A percentile compares a stretch with the other conserved stretches of the same genome.
These are phyloP conservation scores for Danionella cerebrum DNA, from an alignment of 2,113 vertebrate species.

Conservation along the genomic window DNA sequence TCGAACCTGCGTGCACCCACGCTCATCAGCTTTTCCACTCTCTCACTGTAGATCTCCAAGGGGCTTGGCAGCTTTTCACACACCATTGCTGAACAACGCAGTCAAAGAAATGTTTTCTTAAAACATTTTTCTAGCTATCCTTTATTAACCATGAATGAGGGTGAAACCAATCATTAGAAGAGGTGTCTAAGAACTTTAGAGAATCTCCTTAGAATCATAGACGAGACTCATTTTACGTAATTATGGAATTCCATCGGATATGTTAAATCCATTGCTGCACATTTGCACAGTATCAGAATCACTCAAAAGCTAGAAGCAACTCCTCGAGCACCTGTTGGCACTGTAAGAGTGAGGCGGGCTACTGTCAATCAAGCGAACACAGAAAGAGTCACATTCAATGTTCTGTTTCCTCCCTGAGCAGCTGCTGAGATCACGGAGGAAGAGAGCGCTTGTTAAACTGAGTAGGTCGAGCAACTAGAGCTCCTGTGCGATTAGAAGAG, in stretches of 20 bases:
- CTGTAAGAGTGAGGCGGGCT: not conserved
- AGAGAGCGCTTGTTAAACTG: not conserved
- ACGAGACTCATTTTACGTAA: too few species aligned
- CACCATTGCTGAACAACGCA: slow-evolving; percentile 77
- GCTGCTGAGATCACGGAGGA: not conserved
- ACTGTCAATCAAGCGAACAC: not conserved
- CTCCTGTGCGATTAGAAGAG: not conserved
- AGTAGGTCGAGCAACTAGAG: not conserved
- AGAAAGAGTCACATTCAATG: not conserved
- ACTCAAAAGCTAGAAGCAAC: too few species aligned
- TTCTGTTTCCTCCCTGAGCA: not conserved
- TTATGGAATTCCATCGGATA: too few species aligned
- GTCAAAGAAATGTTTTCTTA: slow-evolving; percentile 20
- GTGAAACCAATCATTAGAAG: too few species aligned
- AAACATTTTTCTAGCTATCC: too few species aligned
- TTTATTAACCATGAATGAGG: too few species aligned
- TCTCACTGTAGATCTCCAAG: slow-evolving; percentile 74
- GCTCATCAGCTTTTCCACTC: slow-evolving; percentile 87
- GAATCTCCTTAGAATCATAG: too few species aligned
- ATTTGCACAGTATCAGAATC: too few species aligned
- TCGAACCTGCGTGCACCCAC: slow-evolving; percentile 75
- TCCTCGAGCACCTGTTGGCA: not conserved
- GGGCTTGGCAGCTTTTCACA: slow-evolving; percentile 90
- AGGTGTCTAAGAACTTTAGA: too few species aligned
- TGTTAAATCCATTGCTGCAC: too few species aligned